Evolutionary conservation across 2,797 vertebrate genomes (phyloP), one percentile per base, ranked within the genome.

Genomic region (Xyrichtys novacula): DNA sequence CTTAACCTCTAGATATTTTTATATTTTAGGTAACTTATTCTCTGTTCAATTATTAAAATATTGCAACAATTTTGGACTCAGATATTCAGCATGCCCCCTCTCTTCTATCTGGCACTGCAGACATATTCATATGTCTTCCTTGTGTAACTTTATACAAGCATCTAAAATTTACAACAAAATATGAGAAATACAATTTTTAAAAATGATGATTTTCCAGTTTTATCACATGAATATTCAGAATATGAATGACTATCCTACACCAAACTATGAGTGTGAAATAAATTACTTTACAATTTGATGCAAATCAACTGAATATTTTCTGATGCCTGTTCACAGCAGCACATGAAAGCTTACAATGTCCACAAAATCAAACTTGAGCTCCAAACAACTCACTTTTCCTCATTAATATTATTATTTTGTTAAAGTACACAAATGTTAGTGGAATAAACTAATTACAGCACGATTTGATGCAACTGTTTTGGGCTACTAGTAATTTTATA

Each of bases 81-180:
- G 47, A 44, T 54, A 65, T 52, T 61, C 23, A 59, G 25, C 36
- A 61, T 63, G 44, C 53, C 59, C 72, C 60, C 46, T 81, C 42
- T 76, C 48, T 44, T 40, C 56, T 38, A 29, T 71, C 32, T 59
- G 59, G 74, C 73, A 70, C 47, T 85, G 80, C 76, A 85, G 48
- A 56, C 61, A 49, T 72, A 20, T 79, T 69, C 76, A 36, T 57
- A 22, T 81, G 46, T 63, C 49, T 8, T 64, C 36, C 47, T 79
- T 48, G 68, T 78, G 60, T 47, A 49, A 73, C 49, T 75, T 62
- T 19, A 56, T 26, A 65, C 7, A 32, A 36, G 28, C 36, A 52
- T 66, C 14, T 63, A 57, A 62, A 16, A 8, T 67, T 64, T 66
- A 32, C 60, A 7, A 19, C 59, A 80, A 19, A 42, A 71, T 76